Evolutionary conservation across 2,797 vertebrate species (phyloP), one percentile per base, ranked within the genome.

Genomic region (Hephaestus fuliginosus): DNA sequence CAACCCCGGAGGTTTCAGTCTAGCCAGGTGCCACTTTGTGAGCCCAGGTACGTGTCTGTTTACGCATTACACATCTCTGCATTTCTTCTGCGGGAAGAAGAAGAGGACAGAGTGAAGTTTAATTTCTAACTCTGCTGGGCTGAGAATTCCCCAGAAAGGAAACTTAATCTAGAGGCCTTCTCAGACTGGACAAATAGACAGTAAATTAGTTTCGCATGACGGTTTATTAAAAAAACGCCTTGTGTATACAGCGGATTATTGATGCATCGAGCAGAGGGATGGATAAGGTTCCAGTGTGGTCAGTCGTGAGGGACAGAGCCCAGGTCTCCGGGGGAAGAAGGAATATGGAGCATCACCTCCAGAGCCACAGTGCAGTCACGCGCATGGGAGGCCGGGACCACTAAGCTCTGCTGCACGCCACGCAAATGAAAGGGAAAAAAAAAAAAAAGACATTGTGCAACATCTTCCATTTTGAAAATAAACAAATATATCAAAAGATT

Each of bases 131-230:
- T 92, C 84, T 88, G 83, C 80, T 1, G 69, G 74, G 81, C 83
- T 86, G 90, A 94, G 92, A 94, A 93, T 93, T 92, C 91, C 92
- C 93, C 86, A 86, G 91, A 93, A 94, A 90, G 85, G 93, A 94
- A 96, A 95, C 91, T 91, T 90, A 93, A 95, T 92, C 93, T 88
- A 60, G 72, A 92, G 81, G 88, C 92, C 87, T 91, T 91, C 86
- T 90, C 88, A 79, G 88, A 91, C 92, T 94, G 93, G 91, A 95
- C 92, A 96, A 96, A 96, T 92, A 96, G 91, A 95, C 94, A 93
- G 91, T 91, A 94, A 93, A 95, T 95, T 94, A 94, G 95, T 94
- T 95, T 95, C 88, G 86, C 93, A 94, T 95, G 94, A 94, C 74
- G 41, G 82, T 90, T 94, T 95, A 92, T 94, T 93, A 93, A 95